Conservation (phyloP, 2,797 vertebrate genomes). For the Erpetoichthys calabaricus region DNA sequence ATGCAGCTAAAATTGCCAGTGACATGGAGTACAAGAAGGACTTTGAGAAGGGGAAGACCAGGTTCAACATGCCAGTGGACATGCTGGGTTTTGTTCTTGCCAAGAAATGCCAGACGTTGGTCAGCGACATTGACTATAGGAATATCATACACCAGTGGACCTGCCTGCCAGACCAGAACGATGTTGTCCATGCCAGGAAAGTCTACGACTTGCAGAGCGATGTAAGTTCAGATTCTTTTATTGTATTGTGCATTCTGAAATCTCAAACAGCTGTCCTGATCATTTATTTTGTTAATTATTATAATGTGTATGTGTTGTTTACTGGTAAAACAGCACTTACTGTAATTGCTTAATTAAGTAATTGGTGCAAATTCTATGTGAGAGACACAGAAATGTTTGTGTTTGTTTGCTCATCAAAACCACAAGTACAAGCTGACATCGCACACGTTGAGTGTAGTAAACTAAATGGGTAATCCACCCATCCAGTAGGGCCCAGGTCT, state of each 20-base stretch:
- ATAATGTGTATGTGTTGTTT: no score
- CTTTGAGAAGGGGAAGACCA: slow-evolving; percentile 86
- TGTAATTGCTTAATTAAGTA: no score
- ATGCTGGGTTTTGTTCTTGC: slow-evolving; percentile 73
- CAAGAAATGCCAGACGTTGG: slow-evolving; percentile 66
- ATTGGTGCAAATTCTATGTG: no score
- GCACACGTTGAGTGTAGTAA: no score
- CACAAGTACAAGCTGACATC: no score
- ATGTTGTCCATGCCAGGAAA: slow-evolving; percentile 60
- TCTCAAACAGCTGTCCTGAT: no score
- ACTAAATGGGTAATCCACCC: no score
- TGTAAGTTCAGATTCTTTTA: slow-evolving; percentile 39
- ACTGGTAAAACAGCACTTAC: no score
- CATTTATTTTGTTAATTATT: no score
- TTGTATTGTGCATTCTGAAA: not conserved
- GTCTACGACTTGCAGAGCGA: slow-evolving; percentile 64
- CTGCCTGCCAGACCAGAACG: slow-evolving; percentile 64
- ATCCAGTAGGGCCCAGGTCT: no score
- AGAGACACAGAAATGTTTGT: no score
- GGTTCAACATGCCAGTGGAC: slow-evolving; percentile 71
- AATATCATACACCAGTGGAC: slow-evolving; percentile 60
- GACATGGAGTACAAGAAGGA: slow-evolving; percentile 74
- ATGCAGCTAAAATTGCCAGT: slow-evolving; percentile 87
- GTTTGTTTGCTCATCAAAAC: no score
- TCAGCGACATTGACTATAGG: slow-evolving; percentile 65